Evolutionary conservation across 1,140 invertebrate species (phyloP).

Genomic region (Proctacanthus coquilletti): DNA sequence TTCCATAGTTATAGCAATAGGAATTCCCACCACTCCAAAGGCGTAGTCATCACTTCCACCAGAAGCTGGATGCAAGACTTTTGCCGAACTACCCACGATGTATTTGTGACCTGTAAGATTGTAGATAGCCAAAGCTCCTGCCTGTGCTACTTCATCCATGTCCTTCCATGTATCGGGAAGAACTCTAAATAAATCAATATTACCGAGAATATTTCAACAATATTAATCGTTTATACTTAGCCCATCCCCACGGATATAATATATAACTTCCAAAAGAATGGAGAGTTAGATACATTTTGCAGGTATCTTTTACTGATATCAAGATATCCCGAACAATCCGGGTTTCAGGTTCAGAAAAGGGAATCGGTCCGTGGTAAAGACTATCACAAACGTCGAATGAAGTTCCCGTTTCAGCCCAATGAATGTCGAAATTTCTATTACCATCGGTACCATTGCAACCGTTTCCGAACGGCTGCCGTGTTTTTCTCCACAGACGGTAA

Average conservation of each 20-base stretch:
- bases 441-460: constrained; percentile 42
- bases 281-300: constrained; percentile 49
- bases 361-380: constrained; percentile 42
- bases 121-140: constrained; percentile 31
- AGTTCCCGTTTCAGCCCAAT: constrained; percentile 49
- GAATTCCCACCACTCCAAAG: constrained; percentile 37
- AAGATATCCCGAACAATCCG: constrained; percentile 32
- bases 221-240: constrained; percentile 16
- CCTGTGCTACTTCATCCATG: constrained; percentile 28
- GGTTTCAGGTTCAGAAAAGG: constrained; percentile 58
- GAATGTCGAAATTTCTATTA: constrained; percentile 48
- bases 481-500: constrained; percentile 38
- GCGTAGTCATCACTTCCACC: constrained; percentile 50
- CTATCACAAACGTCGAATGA: constrained; percentile 46
- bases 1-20: constrained; percentile 52
- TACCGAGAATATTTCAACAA: too few relatives aligned
- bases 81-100: constrained; percentile 42
- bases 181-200: constrained; percentile 18
- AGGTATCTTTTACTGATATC: constrained; percentile 32
- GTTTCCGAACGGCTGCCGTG: constrained; percentile 17
- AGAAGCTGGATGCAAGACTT: constrained; percentile 35
- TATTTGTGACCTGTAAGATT: constrained; percentile 35
- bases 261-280: constrained; percentile 52
- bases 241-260: constrained; percentile 62
- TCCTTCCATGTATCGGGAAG: constrained; percentile 26